A percentile compares a stretch with the other conserved stretches of the same genome.
These are phyloP conservation scores for Holacanthus passer DNA, from an alignment of 2,113 vertebrate species.

Conservation along the genomic window DNA sequence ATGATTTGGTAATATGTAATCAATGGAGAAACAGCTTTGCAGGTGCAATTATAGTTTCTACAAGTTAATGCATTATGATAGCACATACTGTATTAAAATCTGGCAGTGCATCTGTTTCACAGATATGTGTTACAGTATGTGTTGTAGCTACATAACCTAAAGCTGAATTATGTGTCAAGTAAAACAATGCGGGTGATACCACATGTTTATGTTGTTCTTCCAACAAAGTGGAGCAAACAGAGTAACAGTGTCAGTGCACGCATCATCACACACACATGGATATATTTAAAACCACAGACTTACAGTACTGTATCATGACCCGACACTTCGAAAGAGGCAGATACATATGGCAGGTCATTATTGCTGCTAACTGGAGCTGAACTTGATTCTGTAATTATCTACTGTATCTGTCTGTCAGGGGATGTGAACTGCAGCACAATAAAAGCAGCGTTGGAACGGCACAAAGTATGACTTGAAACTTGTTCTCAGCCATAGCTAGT, in stretches of 20 bases:
- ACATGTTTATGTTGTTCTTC: background rate
- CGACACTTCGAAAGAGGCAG: background rate
- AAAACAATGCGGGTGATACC: conserved; percentile 15
- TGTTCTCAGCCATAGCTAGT: background rate
- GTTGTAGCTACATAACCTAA: background rate
- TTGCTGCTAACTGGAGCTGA: background rate
- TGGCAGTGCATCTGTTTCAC: conserved; percentile 27
- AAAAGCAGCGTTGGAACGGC: background rate
- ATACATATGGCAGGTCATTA: background rate
- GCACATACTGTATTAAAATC: background rate
- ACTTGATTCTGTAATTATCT: conserved; percentile 14
- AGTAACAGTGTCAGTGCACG: background rate
- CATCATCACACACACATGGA: background rate
- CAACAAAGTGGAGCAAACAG: background rate
- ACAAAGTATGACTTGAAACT: conserved; percentile 14
- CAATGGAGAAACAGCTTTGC: background rate
- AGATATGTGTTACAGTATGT: conserved; percentile 19
- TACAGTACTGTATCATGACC: background rate
- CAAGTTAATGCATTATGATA: background rate
- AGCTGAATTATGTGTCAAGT: conserved; percentile 45
- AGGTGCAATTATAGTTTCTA: background rate
- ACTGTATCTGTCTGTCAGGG: background rate
- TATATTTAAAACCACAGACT: background rate
- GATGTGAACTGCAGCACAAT: background rate
- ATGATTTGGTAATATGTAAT: background rate